Conservation (phyloP, 1,140 invertebrate species). For the Drosophila bipectinata region DNA sequence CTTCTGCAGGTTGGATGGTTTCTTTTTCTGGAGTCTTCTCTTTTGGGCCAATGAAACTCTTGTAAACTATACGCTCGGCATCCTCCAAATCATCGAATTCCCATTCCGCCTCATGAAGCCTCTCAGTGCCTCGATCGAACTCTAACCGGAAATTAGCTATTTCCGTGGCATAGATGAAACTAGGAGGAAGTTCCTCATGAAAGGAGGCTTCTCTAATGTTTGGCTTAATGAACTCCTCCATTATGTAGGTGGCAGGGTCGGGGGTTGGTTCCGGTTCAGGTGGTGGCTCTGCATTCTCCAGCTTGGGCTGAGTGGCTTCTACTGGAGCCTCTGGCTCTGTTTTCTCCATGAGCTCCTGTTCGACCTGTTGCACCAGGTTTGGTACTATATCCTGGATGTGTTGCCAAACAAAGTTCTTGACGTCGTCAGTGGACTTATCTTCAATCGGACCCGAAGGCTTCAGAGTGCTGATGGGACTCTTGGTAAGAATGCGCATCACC, state of each 20-base stretch:
- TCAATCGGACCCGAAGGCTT: slow-evolving; percentile 22
- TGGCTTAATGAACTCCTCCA: slow-evolving; percentile 77
- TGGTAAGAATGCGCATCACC: slow-evolving; percentile 74
- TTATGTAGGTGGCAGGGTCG: slow-evolving; percentile 61
- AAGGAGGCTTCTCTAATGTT: slow-evolving; percentile 64
- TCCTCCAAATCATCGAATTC: slow-evolving; percentile 45
- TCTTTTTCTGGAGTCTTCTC: background rate
- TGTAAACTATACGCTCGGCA: slow-evolving; percentile 56
- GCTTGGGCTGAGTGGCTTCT: background rate
- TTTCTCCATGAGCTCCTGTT: slow-evolving; percentile 72
- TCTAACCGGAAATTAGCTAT: slow-evolving; percentile 72
- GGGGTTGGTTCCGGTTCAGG: slow-evolving; percentile 7
- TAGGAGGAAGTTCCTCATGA: slow-evolving; percentile 59
- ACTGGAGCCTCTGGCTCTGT: background rate
- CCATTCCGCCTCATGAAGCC: slow-evolving; percentile 61
- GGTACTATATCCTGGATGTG: slow-evolving; percentile 83
- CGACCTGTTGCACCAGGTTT: slow-evolving; percentile 83
- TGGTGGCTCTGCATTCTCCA: background rate
- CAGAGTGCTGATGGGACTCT: slow-evolving; percentile 72
- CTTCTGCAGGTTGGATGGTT: background rate
- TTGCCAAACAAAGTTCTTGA: slow-evolving; percentile 82
- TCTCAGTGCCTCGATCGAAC: slow-evolving; percentile 63
- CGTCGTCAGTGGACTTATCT: slow-evolving; percentile 56
- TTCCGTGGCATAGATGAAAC: slow-evolving; percentile 72
- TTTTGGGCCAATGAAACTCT: slow-evolving; percentile 59